Conservation (phyloP, 2,888 invertebrate genomes). For the Rhogogaster chlorosoma region DNA sequence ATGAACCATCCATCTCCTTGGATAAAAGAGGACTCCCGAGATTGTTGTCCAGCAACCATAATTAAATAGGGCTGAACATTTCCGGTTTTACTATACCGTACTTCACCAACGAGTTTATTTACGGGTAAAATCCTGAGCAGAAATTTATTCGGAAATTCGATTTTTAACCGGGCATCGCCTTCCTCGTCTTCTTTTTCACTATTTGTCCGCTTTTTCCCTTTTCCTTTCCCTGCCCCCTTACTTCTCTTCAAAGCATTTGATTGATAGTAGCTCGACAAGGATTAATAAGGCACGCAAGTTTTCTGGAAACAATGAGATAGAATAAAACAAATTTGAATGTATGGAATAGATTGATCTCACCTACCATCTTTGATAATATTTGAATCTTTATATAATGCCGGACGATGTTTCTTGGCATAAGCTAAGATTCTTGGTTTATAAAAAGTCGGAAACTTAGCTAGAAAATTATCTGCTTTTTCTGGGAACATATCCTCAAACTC, state of each 20-base stretch:
- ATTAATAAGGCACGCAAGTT: neutral
- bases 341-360: neutral
- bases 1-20: slow-evolving; percentile 7
- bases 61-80: neutral
- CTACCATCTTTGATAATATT: neutral
- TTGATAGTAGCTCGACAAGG: neutral
- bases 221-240: neutral
- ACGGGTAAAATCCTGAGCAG: neutral
- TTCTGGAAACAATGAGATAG: neutral
- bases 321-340: neutral
- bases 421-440: neutral
- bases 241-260: neutral
- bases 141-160: neutral
- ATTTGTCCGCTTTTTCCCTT: neutral
- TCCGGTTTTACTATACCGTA: neutral
- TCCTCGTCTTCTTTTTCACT: neutral
- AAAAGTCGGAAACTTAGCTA: neutral
- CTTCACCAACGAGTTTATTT: neutral
- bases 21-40: neutral
- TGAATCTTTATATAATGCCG: neutral
- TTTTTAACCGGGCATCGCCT: neutral
- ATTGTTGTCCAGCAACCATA: neutral
- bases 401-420: neutral
- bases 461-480: neutral
- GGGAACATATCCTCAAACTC: neutral